These are phyloP conservation scores for Caradrina clavipalpis DNA, from an alignment of 2,888 invertebrate genomes.

Conservation along the genomic window DNA sequence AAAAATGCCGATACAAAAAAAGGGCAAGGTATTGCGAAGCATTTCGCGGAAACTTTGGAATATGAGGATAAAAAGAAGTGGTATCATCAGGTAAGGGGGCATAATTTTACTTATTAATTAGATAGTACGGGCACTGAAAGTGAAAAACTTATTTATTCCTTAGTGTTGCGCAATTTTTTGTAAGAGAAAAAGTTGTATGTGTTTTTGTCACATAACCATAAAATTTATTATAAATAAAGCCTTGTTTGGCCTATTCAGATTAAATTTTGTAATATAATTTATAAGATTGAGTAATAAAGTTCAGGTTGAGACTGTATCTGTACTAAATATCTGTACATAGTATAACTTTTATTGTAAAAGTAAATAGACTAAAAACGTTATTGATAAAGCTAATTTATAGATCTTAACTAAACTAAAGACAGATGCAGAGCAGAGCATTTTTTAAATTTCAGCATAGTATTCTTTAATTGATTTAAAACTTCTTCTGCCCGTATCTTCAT, in stretches of 20 bases:
- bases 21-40: constrained; percentile 85
- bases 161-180: constrained; percentile 35
- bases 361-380: too few relatives aligned
- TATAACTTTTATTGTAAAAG: too few relatives aligned
- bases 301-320: too few relatives aligned
- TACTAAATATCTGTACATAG: too few relatives aligned
- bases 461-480: too few relatives aligned
- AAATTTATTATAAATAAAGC: constrained; percentile 12
- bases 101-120: neutral
- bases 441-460: too few relatives aligned
- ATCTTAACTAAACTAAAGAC: too few relatives aligned
- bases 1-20: constrained; percentile 87
- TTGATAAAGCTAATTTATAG: too few relatives aligned
- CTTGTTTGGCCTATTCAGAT: neutral
- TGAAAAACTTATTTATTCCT: accelerated
- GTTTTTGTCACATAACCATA: constrained; percentile 42
- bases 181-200: neutral
- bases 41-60: constrained; percentile 88
- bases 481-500: too few relatives aligned
- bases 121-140: neutral
- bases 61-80: constrained; percentile 91
- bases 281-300: too few relatives aligned
- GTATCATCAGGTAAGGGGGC: constrained; percentile 90
- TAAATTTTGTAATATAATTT: neutral
- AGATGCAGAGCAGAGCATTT: too few relatives aligned